Evolutionary conservation across 2,797 vertebrate species (phyloP).

Genomic region (Chelon auratus): DNA sequence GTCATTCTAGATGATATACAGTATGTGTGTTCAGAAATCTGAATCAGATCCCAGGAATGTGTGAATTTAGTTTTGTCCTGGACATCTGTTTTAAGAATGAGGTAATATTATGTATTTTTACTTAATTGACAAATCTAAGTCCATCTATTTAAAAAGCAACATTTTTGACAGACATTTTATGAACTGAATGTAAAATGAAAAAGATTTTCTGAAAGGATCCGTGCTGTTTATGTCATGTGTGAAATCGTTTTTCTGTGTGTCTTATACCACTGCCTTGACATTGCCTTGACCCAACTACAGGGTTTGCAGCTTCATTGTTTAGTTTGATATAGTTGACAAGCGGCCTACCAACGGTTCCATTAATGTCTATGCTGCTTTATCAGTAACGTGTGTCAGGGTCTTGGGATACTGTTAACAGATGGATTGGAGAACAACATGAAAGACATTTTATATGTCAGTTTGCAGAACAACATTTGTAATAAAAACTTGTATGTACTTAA

Average conservation of each 20-base stretch:
- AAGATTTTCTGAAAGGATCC: constrained; percentile 47
- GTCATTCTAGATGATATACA: constrained; percentile 7
- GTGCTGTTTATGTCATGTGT: constrained; percentile 18
- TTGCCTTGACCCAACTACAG: neutral
- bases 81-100: constrained; percentile 20
- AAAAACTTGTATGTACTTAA: neutral
- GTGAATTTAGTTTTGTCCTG: constrained; percentile 42
- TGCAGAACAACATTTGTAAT: constrained; percentile 1
- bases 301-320: neutral
- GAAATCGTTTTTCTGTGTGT: constrained; percentile 7
- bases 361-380: neutral
- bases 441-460: constrained; percentile 4
- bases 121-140: constrained; percentile 40
- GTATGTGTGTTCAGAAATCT: constrained; percentile 13
- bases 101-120: constrained; percentile 34
- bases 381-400: neutral
- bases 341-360: neutral
- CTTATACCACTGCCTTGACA: neutral
- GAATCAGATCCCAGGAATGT: constrained; percentile 28
- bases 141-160: constrained; percentile 21
- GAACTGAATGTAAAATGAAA: constrained; percentile 73
- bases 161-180: constrained; percentile 64
- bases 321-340: constrained; percentile 6
- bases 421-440: neutral
- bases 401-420: neutral